Evolutionary conservation across 2,797 vertebrate species (phyloP), one percentile per base, ranked within the genome.

Genomic region (Characodon lateralis): DNA sequence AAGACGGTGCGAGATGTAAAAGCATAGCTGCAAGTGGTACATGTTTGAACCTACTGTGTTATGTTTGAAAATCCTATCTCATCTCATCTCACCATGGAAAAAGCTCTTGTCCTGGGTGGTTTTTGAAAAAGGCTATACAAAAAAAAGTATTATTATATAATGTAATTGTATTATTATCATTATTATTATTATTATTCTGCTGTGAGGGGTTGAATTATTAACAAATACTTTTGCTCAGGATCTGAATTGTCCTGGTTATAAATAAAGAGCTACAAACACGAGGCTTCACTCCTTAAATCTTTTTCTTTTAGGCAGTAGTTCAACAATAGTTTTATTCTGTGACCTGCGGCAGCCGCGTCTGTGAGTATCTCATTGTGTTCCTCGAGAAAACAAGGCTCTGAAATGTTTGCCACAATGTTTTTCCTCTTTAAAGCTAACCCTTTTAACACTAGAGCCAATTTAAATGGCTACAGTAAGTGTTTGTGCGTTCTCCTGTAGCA

Each of bases 241-340:
- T 13, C 35, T 48, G 43, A 58, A 74, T 82, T 43, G 3, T 20
- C 5, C 46, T 46, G 68, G 70, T 77, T 83, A 82, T 80, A 55
- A 79, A 73, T 20, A 61, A 55, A 18, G 70, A 73, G 77, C 70
- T 79, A 74, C 61, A 71, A 72, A 83, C 46, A 74, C 43, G 70
- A 69, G 75, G 77, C 46, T 28, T 75, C 4, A 65, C 59, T 74
- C 75, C 76, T 82, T 59, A 78, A 79, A 82, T 73, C 78, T 58
- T 81, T 48, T 24, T 90, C 87, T 83, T 73, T 24, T 81, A 51
- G 75, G 51, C 22, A 35, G 66, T 43, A 12, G 6, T 71, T 80
- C 63, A 39, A 65, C 48, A 83, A 66, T 78, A 58, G 20, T 72
- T 77, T 59, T 72, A 81, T 74, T 83, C 66, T 43, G 51, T 58